Base-by-base conservation (phyloP, 2,888 invertebrate species). In the Eupithecia abbreviata region DNA sequence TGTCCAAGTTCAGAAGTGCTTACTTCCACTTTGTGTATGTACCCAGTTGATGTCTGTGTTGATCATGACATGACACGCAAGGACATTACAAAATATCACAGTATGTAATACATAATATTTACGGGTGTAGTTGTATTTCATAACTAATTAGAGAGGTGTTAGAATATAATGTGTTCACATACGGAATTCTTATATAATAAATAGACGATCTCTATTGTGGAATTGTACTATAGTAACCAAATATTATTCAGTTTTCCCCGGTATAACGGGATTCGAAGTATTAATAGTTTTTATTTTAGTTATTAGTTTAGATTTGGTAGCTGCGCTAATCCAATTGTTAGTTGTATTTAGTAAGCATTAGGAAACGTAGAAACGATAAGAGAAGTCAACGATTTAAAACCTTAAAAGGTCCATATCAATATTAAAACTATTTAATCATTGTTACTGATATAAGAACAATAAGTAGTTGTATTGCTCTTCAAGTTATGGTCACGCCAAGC, bases 341-440 rank as follows among this genome's bases (percentile, higher is more conserved):
- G 90, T 87, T 83, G 86, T 92, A 91, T 87, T 87, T 91, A 91
- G 90, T 91, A 91, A 92, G 90, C 86, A 88, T 90, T 91, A 91
- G 90, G 80, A 85, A 87, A 86, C 89, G 83, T 91, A 90, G 90
- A 85, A 90, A 85, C 2, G 89, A 89, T 89, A 86, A 84, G 86
- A 87, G 87, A 88, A 89, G 87, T 90, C 92, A 91, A 90, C 91
- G 92, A 91, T 90, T 86, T 88, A 85, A 87, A 89, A 94, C 94
- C 94, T 93, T 94, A 91, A 91, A 94, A 93, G 94, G 94, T 93
- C 90, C 95, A 95, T 95, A 95, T 95, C 95, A 95, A 93, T 94
- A 93, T 92, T 91, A 93, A 93, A 92, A 90, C 88, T 93, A 91
- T 94, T 90, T 94, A 93, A 94, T 91, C 92, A 90, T 90, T 93